Conservation (phyloP, 2,888 invertebrate genomes). For the Cataglyphis altisquamis region DNA sequence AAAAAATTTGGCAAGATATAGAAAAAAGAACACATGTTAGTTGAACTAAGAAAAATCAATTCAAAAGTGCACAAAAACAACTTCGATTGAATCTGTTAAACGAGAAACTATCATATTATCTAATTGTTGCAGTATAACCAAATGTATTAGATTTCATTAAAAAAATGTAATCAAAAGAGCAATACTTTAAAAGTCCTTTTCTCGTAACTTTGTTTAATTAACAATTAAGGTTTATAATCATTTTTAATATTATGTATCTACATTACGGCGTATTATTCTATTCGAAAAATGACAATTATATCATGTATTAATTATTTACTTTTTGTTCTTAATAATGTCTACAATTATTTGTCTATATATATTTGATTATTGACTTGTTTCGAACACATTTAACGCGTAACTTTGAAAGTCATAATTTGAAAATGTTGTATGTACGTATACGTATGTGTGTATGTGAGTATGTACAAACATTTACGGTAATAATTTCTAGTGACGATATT, state of each 20-base stretch:
- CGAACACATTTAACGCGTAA: slow-evolving; percentile 45
- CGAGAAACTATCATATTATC: neutral
- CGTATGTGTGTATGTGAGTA: neutral
- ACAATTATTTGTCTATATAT: slow-evolving; percentile 26
- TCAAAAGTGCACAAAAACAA: neutral
- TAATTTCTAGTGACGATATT: slow-evolving; percentile 16
- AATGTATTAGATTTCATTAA: neutral
- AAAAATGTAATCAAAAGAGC: neutral
- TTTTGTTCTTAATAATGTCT: slow-evolving; percentile 9
- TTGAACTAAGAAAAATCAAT: neutral
- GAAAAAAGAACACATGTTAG: neutral
- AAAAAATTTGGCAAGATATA: neutral
- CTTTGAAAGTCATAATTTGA: neutral
- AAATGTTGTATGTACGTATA: neutral
- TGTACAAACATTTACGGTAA: neutral
- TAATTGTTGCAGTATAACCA: neutral
- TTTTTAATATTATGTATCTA: slow-evolving; percentile 22
- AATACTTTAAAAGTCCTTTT: neutral
- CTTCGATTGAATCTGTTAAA: neutral
- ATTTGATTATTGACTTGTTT: slow-evolving; percentile 50
- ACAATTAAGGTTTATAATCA: slow-evolving; percentile 9
- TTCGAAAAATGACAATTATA: neutral
- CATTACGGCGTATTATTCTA: slow-evolving; percentile 1
- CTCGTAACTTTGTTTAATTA: slow-evolving; percentile 9
- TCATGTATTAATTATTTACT: neutral